A percentile compares a stretch with the other conserved stretches of the same genome.
These are phyloP conservation scores for Euphydryas editha DNA, from an alignment of 2,888 invertebrate species.

Conservation along the genomic window DNA sequence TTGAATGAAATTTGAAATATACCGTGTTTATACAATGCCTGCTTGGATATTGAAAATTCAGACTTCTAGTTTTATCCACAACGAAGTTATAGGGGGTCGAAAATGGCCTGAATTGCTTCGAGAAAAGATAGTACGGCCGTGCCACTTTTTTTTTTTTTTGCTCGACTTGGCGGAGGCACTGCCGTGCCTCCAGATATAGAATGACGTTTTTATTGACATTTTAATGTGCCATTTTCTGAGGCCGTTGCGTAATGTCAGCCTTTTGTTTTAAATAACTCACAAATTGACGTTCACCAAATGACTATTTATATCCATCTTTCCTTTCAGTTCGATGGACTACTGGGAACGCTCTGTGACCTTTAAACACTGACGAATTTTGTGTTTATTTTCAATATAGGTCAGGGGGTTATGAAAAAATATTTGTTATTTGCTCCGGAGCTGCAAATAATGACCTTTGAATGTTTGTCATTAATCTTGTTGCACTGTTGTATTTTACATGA, in stretches of 20 bases:
- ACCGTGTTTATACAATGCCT: too few species aligned
- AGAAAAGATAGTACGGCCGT: too few species aligned
- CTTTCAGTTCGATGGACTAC: constrained; percentile 26
- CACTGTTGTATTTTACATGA: background rate
- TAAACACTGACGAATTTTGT: constrained; percentile 3
- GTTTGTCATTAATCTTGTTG: constrained; percentile 7
- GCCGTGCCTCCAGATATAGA: too few species aligned
- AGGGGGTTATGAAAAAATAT: constrained; percentile 7
- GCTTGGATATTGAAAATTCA: too few species aligned
- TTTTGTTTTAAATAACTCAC: constrained; percentile 57
- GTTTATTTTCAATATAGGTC: constrained; percentile 8
- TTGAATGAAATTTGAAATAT: too few species aligned
- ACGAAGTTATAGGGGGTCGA: too few species aligned
- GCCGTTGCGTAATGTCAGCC: constrained; percentile 61
- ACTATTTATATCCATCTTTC: constrained; percentile 56
- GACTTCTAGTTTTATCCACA: too few species aligned
- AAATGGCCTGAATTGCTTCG: too few species aligned
- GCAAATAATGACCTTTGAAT: constrained; percentile 1
- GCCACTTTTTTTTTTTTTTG: too few species aligned
- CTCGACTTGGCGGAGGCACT: too few species aligned
- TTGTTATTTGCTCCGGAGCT: constrained; percentile 7
- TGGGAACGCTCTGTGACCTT: constrained; percentile 18
- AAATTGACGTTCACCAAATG: constrained; percentile 55
- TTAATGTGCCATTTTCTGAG: constrained; percentile 68
- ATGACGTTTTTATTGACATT: constrained; percentile 62